These are phyloP conservation scores for Pinctada fucata DNA, from an alignment of 2,888 invertebrate species.

Conservation along the genomic window DNA sequence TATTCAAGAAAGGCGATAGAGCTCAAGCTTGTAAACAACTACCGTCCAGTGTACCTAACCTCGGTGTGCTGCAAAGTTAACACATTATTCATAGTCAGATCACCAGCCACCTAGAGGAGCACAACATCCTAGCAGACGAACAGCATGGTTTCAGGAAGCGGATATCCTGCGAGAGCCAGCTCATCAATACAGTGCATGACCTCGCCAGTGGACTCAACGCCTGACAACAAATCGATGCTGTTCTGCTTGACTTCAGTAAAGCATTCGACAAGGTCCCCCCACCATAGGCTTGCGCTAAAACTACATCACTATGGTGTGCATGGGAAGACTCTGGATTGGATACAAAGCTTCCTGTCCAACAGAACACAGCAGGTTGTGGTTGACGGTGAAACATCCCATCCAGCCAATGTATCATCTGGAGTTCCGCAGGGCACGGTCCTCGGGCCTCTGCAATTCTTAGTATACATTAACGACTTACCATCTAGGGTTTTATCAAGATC, in stretches of 20 bases:
- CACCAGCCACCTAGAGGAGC: constrained; percentile 1
- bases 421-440: neutral
- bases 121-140: constrained; percentile 7
- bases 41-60: constrained; percentile 12
- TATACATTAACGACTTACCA: neutral
- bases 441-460: neutral
- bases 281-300: constrained; percentile 29
- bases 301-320: constrained; percentile 29
- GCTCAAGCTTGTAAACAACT: constrained; percentile 1
- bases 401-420: constrained; percentile 6
- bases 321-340: constrained; percentile 29
- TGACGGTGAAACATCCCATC: constrained; percentile 22
- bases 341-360: constrained; percentile 30
- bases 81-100: constrained; percentile 13
- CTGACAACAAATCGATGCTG: constrained; percentile 37
- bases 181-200: constrained; percentile 16
- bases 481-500: neutral
- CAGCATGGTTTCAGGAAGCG: constrained; percentile 15
- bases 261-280: constrained; percentile 14
- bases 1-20: constrained; percentile 13
- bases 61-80: constrained; percentile 18
- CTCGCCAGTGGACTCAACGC: constrained; percentile 10
- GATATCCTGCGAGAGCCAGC: constrained; percentile 9
- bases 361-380: constrained; percentile 38
- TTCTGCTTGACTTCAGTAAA: constrained; percentile 46